Base-by-base conservation (phyloP, 64 coral and sea anemone genomes). In the Porites lutea region DNA sequence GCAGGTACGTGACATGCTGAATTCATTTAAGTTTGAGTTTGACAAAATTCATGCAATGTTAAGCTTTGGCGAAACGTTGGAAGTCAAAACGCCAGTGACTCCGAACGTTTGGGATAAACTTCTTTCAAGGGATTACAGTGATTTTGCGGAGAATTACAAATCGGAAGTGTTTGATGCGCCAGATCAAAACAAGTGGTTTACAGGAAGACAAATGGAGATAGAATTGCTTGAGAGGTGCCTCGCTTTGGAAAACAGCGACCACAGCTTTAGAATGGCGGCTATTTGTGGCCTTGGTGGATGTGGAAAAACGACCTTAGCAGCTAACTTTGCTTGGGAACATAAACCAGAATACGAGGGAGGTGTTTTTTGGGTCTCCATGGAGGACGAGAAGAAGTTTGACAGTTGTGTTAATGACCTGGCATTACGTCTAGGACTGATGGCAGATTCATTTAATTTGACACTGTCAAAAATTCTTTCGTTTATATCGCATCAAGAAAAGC, bases 361-460 rank as follows among this genome's bases (percentile, higher is more conserved):
- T 55, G 53, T 55, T 7, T 55, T 55, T 55, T 55, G 53, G 53
- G 10, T 55, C 53, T 55, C 53, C 53, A 80, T 55, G 2, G 90
- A 92, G 72, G 72, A 77, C 59, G 80, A 92, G n/a, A 64, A 15
- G 0, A 46, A 74, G 12, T 92, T 92, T 48, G 74, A 70, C 27
- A 92, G 85, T 16, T 83, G 66, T 61, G 52, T 92, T 14, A 75
- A 51, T 72, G 90, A 83, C 5, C 57, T 83, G 20, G 90, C 90
- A 62, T 48, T 86, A 45, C 70, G 62, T 45, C 55, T 92, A 59
- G 65, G 61, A 75, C 84, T 71, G 6, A 59, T 92, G 49, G 51
- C 47, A 22, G 59, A 23, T n/a, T 48, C 53, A 8, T 82, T 83
- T 85, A 70, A 85, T 60, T 21, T 64, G 53, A 55, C 53, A 7